Conservation (phyloP, 2,797 vertebrate genomes). For the Mormyrus proboscirostris region DNA sequence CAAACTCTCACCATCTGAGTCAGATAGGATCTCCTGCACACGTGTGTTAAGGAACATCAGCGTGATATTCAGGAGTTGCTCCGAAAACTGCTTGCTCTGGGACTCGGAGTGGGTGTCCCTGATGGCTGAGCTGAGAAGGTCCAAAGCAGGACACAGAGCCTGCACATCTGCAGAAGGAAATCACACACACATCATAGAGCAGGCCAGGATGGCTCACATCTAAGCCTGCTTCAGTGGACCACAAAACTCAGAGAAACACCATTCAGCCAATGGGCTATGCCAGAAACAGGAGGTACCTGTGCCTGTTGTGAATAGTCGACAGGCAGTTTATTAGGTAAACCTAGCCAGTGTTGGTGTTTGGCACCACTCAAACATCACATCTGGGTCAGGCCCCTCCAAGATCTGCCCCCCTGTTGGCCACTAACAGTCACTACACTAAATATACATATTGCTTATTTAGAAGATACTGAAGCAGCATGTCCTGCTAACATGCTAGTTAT, state of each 20-base stretch:
- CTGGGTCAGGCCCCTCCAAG: neutral
- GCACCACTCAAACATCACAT: neutral
- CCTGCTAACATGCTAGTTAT: neutral
- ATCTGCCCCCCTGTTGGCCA: neutral
- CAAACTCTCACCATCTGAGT: conserved; percentile 54
- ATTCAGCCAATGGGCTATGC: neutral
- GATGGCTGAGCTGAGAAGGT: conserved; percentile 77
- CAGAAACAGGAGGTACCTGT: neutral
- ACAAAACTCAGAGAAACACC: neutral
- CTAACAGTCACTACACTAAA: neutral
- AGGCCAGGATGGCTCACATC: neutral
- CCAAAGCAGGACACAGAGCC: conserved; percentile 75
- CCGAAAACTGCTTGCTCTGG: conserved; percentile 86
- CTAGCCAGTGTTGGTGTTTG: neutral
- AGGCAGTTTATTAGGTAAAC: neutral
- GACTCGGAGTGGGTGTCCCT: conserved; percentile 77
- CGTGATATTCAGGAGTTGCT: conserved; percentile 83
- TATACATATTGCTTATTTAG: neutral
- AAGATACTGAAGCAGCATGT: neutral
- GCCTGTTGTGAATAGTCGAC: neutral
- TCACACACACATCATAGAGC: neutral
- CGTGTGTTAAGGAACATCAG: conserved; percentile 78
- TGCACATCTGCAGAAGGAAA: conserved; percentile 62
- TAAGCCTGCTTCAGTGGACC: neutral
- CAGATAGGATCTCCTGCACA: conserved; percentile 65